Evolutionary conservation across 2,797 vertebrate species (phyloP).

Genomic region (Megalops cyprinoides): DNA sequence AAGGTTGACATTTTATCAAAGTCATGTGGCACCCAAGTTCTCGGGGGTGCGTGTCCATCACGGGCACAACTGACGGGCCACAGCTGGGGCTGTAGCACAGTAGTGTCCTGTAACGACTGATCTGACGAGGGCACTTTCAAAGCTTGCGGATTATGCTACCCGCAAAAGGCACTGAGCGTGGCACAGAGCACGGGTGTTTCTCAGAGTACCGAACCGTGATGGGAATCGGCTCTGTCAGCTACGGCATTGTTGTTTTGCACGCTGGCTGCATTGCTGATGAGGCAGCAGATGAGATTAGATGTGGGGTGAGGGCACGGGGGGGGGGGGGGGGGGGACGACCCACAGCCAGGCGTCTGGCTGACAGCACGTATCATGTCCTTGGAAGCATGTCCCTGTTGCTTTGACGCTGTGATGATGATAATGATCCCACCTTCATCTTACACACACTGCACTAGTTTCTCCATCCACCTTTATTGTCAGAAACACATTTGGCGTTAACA

Average conservation of each 20-base stretch:
- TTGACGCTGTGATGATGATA: neutral
- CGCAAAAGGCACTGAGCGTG: too few species aligned
- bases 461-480: too few species aligned
- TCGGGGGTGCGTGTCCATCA: neutral
- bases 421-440: neutral
- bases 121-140: too few species aligned
- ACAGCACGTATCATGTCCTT: neutral
- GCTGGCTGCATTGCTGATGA: conserved; percentile 60
- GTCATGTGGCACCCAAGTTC: neutral
- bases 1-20: neutral
- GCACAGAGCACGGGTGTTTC: neutral
- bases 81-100: too few species aligned
- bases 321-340: conserved; percentile 9
- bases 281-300: conserved; percentile 52
- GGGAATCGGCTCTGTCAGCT: conserved; percentile 58
- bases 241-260: conserved; percentile 51
- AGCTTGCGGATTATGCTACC: too few species aligned
- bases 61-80: too few species aligned
- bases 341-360: too few species aligned
- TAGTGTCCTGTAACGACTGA: too few species aligned
- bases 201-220: conserved; percentile 3
- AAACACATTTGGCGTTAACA: too few species aligned
- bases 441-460: too few species aligned
- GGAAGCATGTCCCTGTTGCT: neutral
- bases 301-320: neutral